phyloP scores from a whole-genome alignment of 2,797 vertebrate species.

The Aythya fuligula region DNA sequence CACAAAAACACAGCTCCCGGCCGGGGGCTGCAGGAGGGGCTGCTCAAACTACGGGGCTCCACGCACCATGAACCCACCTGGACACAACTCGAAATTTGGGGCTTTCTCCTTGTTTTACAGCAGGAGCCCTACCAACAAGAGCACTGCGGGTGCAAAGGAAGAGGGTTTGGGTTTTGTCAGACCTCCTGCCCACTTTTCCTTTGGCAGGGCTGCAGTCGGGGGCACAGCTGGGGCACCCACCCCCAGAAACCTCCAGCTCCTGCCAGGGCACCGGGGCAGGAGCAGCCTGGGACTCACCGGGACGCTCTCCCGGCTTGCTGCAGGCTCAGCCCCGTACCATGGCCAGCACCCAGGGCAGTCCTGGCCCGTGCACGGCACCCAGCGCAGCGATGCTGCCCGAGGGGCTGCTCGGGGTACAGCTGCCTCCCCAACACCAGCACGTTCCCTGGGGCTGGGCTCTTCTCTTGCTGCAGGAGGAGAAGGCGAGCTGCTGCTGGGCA shows the following conservation, averaged over 20 bases:
- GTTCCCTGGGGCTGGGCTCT: accelerated
- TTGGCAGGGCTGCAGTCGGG: too few species aligned
- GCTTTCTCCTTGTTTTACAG: too few species aligned
- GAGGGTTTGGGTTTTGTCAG: too few species aligned
- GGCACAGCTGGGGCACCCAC: background rate
- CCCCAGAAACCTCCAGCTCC: too few species aligned
- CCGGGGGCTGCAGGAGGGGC: too few species aligned
- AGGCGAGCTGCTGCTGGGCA: accelerated
- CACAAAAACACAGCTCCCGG: background rate
- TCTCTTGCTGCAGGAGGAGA: background rate
- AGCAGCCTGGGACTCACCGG: accelerated
- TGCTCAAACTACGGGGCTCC: too few species aligned
- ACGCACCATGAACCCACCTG: too few species aligned
- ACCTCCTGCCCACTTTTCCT: too few species aligned
- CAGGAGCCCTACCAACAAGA: too few species aligned
- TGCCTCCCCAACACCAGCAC: accelerated
- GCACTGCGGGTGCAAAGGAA: too few species aligned
- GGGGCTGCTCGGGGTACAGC: accelerated
- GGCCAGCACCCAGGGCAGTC: background rate
- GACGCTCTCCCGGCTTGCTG: background rate
- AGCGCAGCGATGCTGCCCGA: accelerated
- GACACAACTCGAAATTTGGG: too few species aligned
- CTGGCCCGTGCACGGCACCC: accelerated
- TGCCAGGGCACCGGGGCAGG: background rate
- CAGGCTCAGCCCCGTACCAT: background rate